phyloP scores from a whole-genome alignment of 2,797 vertebrate species.

The Gobio occitaniae region DNA sequence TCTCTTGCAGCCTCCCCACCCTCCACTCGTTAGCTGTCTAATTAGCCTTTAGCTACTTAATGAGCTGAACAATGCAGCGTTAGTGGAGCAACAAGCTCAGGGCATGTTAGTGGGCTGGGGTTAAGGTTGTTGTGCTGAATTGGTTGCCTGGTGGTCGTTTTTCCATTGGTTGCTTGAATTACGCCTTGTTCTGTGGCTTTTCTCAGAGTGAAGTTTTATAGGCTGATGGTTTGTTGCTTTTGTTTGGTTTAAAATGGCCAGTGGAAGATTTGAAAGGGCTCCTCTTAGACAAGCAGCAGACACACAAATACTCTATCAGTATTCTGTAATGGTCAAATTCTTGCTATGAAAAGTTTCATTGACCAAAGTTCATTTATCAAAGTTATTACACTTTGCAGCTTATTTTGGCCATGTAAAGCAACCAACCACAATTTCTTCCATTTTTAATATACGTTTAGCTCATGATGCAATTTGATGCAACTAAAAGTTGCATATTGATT shows the following conservation, averaged over 20 bases:
- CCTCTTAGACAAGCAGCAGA: background rate
- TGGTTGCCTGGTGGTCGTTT: conserved; percentile 17
- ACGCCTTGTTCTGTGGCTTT: conserved; percentile 33
- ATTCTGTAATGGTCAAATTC: background rate
- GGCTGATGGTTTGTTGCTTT: conserved; percentile 23
- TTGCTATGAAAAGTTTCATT: background rate
- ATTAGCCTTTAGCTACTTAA: conserved; percentile 64
- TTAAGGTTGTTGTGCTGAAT: conserved; percentile 33
- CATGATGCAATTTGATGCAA: conserved; percentile 23
- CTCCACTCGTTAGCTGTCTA: conserved; percentile 54
- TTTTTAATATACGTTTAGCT: background rate
- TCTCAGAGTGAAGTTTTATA: conserved; percentile 25
- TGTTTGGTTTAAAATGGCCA: background rate
- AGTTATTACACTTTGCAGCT: background rate
- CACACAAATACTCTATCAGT: background rate
- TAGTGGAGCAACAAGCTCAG: conserved; percentile 35
- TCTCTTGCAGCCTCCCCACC: conserved; percentile 26
- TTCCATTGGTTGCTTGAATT: conserved; percentile 40
- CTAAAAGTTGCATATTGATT: conserved; percentile 19
- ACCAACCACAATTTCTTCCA: background rate
- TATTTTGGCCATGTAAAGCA: background rate
- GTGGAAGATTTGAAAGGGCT: background rate
- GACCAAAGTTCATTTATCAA: background rate
- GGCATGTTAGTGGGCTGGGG: conserved; percentile 33
- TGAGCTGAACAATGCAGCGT: conserved; percentile 59